phyloP scores from a whole-genome alignment of 2,888 invertebrate genomes.

The Lamellibrachia satsuma region DNA sequence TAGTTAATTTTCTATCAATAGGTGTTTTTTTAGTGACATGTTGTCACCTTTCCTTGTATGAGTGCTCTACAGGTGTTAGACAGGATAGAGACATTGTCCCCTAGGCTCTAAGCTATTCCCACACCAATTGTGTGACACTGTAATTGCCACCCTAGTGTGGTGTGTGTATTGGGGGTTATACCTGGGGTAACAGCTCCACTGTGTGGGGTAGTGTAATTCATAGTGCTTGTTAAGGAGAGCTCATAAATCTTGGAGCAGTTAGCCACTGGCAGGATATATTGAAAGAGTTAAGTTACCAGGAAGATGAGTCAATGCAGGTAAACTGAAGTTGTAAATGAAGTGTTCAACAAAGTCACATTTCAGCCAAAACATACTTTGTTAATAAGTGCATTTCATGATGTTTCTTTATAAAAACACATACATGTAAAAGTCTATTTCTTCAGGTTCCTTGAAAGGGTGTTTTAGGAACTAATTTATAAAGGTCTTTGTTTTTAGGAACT shows the following conservation, averaged over 20 bases:
- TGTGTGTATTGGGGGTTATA: background rate
- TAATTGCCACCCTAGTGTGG: background rate
- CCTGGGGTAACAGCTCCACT: background rate
- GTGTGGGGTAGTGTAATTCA: background rate
- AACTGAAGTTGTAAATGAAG: too few species aligned
- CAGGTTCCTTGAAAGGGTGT: background rate
- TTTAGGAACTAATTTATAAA: background rate
- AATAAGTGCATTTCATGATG: too few species aligned
- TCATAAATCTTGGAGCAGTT: background rate
- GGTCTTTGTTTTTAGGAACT: background rate
- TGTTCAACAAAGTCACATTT: too few species aligned
- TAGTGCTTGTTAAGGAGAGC: background rate
- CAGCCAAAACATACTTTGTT: too few species aligned
- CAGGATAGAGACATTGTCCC: background rate
- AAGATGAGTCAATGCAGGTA: too few species aligned
- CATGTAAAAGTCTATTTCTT: too few species aligned
- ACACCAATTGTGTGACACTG: background rate
- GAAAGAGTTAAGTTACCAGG: background rate
- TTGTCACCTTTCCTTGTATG: background rate
- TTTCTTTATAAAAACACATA: too few species aligned
- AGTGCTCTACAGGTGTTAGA: background rate
- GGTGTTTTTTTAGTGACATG: background rate
- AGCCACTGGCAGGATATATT: background rate
- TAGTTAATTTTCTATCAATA: background rate
- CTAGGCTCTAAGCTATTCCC: background rate